Base-by-base conservation (phyloP, 2,888 invertebrate genomes). In the Eupithecia pulchellata region DNA sequence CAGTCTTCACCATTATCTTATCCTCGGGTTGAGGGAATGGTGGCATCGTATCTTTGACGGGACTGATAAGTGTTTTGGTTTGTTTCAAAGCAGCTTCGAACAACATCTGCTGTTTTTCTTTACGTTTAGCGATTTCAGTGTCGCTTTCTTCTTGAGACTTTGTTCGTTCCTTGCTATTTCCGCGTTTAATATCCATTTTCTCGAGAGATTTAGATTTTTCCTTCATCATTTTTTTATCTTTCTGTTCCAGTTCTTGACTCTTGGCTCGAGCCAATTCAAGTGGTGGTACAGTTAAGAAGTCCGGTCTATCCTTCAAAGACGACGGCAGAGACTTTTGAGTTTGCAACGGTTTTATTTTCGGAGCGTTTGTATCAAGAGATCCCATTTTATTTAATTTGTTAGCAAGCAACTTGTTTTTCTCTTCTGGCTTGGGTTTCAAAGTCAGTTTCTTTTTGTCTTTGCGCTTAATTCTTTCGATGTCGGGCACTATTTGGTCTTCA, bases 51-150 rank as follows among this genome's bases (percentile, higher is more conserved):
- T 97, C 97, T 84, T 96, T 96, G 0, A 97, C 96, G 0, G 97
- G 97, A 85, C 97, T 97, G 39, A 97, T 95, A 76, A 97, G 91
- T 0, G 96, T 96, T 80, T 96, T 96, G 0, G 96, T 96, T 88
- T 97, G 97, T 84, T 97, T 96, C 82, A 97, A 95, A 3, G 97
- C 97, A 4, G 96, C 96, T 90, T 97, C 97, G 79, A 97, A 97
- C 1, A 97, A 87, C 94, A 96, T 96, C 84, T 97, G 97, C 81
- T 97, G 97, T 75, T 96, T 95, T 81, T 96, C 96, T 86, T 96
- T 96, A 62, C 97, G 95, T 84, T 97, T 97, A 1, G 95, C 96
- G 63, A 95, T 95, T 85, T 96, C 96, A 0, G 96, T 95, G 79
- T 96, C 97, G 74, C 96, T 96, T 76, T 97, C 97, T 83, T 97